A percentile compares a stretch with the other conserved stretches of the same genome.
phyloP scores from a whole-genome alignment of 2,888 invertebrate species.

The Crioceris asparagi region DNA sequence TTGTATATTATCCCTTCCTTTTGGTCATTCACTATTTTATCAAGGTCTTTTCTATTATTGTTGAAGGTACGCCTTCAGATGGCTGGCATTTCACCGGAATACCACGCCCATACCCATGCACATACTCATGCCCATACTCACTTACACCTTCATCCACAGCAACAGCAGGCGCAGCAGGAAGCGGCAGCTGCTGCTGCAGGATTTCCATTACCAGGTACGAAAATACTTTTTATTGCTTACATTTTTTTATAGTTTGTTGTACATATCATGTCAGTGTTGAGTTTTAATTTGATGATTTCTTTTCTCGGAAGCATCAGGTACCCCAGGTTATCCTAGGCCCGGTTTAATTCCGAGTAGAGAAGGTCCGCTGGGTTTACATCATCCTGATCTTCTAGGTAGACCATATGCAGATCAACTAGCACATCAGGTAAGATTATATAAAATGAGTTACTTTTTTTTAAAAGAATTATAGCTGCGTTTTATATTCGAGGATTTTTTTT shows the following conservation, averaged over 20 bases:
- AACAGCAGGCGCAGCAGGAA: constrained; percentile 65
- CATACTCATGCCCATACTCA: constrained; percentile 88
- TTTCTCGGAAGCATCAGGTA: constrained; percentile 37
- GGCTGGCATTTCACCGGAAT: constrained; percentile 81
- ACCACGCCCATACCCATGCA: constrained; percentile 87
- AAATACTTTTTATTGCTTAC: too few species aligned
- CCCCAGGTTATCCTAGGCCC: constrained; percentile 50
- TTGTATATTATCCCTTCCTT: too few species aligned
- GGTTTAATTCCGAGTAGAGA: constrained; percentile 48
- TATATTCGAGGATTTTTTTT: too few species aligned
- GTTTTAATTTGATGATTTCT: constrained; percentile 3
- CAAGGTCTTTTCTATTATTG: constrained; percentile 19
- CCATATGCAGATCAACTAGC: constrained; percentile 75
- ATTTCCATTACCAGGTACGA: constrained; percentile 49
- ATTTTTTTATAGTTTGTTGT: constrained; percentile 7
- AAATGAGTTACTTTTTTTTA: too few species aligned
- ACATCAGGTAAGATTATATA: constrained; percentile 45
- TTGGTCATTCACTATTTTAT: constrained; percentile 12
- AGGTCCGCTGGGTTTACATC: constrained; percentile 57
- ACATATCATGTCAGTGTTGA: constrained; percentile 2
- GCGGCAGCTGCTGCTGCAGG: constrained; percentile 38
- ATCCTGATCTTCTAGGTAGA: constrained; percentile 67
- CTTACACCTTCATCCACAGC: constrained; percentile 71
- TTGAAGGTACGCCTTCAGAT: constrained; percentile 67
- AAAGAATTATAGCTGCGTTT: too few species aligned